Conservation (phyloP, 2,113 vertebrate genomes). For the Puffinus mauretanicus region DNA sequence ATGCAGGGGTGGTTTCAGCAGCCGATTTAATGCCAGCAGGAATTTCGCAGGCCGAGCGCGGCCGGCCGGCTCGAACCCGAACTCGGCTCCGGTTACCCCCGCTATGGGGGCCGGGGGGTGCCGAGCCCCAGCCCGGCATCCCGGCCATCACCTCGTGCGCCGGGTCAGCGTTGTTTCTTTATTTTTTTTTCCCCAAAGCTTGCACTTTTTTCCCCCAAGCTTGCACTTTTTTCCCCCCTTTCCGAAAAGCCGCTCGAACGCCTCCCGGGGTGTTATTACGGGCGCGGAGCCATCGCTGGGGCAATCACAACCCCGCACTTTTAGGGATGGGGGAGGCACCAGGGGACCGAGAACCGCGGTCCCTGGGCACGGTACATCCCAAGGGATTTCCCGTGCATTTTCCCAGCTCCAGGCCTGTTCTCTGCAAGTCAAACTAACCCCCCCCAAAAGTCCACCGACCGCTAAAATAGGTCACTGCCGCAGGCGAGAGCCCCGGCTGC, state of each 20-base stretch:
- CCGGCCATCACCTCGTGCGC: rapidly evolving
- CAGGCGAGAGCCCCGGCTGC: neutral
- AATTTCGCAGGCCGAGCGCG: neutral
- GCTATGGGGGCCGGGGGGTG: rapidly evolving
- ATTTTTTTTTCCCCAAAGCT: neutral
- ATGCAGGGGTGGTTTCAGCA: neutral
- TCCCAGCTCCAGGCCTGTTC: neutral
- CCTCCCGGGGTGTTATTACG: neutral
- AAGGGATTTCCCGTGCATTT: neutral
- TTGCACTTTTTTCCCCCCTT: neutral
- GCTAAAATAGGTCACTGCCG: constrained; percentile 42
- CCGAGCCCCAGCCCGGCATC: neutral
- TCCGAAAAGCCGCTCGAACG: neutral
- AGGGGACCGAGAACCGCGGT: neutral
- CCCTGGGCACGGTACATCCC: neutral
- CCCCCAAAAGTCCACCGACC: neutral
- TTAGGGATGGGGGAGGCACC: neutral
- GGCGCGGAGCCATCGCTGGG: neutral
- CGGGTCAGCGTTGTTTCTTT: neutral
- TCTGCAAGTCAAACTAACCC: neutral
- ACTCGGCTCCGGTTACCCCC: neutral
- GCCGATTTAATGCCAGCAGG: neutral
- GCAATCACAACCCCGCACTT: neutral
- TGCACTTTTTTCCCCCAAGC: neutral
- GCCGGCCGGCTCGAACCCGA: neutral